phyloP scores from a whole-genome alignment of 2,113 vertebrate genomes.

The Columbina picui region DNA sequence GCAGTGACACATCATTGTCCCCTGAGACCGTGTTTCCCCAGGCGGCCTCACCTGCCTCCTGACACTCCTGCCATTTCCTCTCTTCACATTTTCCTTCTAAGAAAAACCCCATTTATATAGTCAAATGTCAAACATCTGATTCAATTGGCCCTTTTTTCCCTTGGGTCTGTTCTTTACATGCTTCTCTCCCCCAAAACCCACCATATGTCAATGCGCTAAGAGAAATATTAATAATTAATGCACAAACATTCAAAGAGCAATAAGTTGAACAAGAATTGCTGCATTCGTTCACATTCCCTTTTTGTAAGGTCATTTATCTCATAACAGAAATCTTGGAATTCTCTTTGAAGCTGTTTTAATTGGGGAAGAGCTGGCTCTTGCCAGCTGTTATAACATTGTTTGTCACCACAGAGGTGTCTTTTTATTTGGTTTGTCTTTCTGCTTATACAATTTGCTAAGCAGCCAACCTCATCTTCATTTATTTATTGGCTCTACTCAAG shows the following conservation, averaged over 20 bases:
- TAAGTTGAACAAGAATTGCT: not conserved
- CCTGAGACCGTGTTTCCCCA: rapidly evolving
- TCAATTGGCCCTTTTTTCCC: not conserved
- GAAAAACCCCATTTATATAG: rapidly evolving
- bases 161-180: not conserved
- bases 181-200: not conserved
- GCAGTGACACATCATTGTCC: rapidly evolving
- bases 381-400: not conserved
- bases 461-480: not conserved
- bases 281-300: not conserved
- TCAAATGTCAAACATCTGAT: not conserved
- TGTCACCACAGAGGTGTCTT: not conserved
- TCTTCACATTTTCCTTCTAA: not conserved
- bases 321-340: not conserved
- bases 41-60: not conserved
- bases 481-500: slow-evolving; percentile 24
- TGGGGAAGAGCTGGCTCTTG: not conserved
- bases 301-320: not conserved
- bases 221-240: not conserved
- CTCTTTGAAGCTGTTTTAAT: not conserved
- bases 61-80: not conserved
- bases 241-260: not conserved
- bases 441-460: not conserved
- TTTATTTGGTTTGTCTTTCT: not conserved
- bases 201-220: rapidly evolving